Evolutionary conservation across 2,113 vertebrate species (phyloP).

Genomic region (Heptranchias perlo): DNA sequence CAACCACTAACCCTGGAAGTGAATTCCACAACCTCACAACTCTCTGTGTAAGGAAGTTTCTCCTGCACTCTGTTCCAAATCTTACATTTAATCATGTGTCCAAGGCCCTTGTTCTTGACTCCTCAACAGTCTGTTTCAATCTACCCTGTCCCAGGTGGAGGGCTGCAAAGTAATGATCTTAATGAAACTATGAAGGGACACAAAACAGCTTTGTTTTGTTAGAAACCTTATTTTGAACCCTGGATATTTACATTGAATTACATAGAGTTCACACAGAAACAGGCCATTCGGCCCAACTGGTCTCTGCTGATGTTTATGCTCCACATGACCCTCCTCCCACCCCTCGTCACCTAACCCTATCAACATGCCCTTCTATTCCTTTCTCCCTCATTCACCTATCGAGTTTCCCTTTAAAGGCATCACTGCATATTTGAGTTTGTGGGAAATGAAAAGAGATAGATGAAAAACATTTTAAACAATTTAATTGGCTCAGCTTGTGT

Average conservation of each 20-base stretch:
- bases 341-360: too few relatives aligned
- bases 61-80: not conserved
- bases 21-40: not conserved
- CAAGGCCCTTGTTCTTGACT: not conserved
- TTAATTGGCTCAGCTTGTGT: not conserved
- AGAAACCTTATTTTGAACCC: not conserved
- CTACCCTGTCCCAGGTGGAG: not conserved
- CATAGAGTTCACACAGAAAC: not conserved
- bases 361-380: too few relatives aligned
- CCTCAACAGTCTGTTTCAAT: not conserved
- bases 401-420: too few relatives aligned
- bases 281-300: not conserved
- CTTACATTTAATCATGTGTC: not conserved
- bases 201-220: too few relatives aligned
- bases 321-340: too few relatives aligned
- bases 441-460: too few relatives aligned
- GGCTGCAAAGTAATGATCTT: not conserved
- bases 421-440: too few relatives aligned
- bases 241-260: not conserved
- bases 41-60: not conserved
- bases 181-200: not conserved
- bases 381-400: too few relatives aligned
- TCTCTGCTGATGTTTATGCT: too few relatives aligned
- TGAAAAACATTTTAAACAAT: too few relatives aligned
- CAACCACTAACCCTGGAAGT: not conserved